Percentiles rank a stretch among this genome's conserved stretches.
These are phyloP conservation scores for Notarius quadriscutis DNA, from an alignment of 2,113 vertebrate genomes.

Conservation along the genomic window DNA sequence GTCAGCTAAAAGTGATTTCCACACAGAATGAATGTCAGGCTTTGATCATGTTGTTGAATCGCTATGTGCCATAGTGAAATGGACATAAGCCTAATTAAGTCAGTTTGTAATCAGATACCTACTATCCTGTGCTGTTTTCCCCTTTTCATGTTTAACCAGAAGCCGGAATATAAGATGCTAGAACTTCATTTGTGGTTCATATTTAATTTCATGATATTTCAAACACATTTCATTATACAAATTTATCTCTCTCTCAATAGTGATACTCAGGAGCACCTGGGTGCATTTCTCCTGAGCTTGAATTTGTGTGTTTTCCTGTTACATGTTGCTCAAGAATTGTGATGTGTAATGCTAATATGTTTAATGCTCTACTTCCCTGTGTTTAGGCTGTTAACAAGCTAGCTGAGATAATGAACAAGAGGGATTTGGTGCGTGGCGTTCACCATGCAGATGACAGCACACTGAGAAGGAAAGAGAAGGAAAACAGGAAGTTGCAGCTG, in stretches of 20 bases:
- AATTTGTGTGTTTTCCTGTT: background rate
- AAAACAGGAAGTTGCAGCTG: constrained; percentile 93
- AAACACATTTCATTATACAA: too few relatives aligned
- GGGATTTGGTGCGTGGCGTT: constrained; percentile 63
- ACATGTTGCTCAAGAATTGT: background rate
- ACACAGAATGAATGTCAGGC: background rate
- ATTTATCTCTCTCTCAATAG: background rate
- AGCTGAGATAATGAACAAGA: constrained; percentile 94
- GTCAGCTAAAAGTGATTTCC: background rate
- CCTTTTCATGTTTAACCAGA: background rate
- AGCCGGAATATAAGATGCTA: background rate
- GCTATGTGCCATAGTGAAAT: background rate
- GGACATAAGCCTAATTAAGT: background rate
- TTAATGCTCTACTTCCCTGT: background rate
- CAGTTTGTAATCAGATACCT: background rate
- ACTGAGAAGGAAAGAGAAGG: constrained; percentile 89
- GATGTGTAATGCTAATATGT: background rate
- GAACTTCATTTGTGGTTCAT: background rate
- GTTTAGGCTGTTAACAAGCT: constrained; percentile 92
- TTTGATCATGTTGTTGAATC: background rate
- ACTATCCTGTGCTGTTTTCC: background rate
- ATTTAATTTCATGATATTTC: background rate
- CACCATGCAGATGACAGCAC: constrained; percentile 81
- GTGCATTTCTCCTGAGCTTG: background rate
- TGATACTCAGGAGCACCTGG: background rate